These are phyloP conservation scores for Todus mexicanus DNA, from an alignment of 2,797 vertebrate genomes.

Conservation along the genomic window DNA sequence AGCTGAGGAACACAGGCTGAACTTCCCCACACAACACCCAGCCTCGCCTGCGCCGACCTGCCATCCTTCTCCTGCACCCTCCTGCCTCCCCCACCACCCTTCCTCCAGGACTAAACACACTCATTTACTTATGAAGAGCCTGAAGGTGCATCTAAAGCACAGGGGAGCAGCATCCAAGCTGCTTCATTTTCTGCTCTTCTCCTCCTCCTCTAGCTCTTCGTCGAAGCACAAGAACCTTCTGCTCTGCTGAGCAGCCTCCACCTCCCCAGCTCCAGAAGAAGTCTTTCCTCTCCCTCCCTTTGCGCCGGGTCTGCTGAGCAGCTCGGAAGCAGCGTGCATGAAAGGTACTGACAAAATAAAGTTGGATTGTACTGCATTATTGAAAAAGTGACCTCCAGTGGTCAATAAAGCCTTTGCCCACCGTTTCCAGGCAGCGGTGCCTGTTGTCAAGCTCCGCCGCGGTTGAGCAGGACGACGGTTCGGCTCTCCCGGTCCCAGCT, in stretches of 20 bases:
- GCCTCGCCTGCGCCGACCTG: neutral
- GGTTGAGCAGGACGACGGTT: neutral
- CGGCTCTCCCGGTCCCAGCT: neutral
- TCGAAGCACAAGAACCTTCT: neutral
- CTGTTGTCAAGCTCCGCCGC: constrained; percentile 51
- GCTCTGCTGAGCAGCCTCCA: constrained; percentile 7
- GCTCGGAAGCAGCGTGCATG: constrained; percentile 53
- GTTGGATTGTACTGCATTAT: constrained; percentile 75
- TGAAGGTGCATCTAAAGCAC: neutral
- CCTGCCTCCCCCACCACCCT: neutral
- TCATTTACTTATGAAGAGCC: neutral
- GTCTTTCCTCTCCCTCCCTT: neutral
- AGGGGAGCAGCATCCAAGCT: neutral
- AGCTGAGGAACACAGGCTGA: neutral
- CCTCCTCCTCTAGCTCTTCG: neutral
- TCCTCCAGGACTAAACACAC: neutral
- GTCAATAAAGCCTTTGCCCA: constrained; percentile 72
- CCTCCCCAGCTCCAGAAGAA: neutral
- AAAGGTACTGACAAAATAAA: constrained; percentile 75
- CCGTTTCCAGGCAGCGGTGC: constrained; percentile 66
- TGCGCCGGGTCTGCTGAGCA: neutral
- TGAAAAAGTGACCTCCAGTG: constrained; percentile 77
- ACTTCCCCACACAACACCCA: neutral
- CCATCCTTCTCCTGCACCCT: neutral
- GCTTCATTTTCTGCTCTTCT: neutral